These are phyloP conservation scores for Stenopsyche tienmushanensis DNA, from an alignment of 1,140 invertebrate species.

Conservation along the genomic window DNA sequence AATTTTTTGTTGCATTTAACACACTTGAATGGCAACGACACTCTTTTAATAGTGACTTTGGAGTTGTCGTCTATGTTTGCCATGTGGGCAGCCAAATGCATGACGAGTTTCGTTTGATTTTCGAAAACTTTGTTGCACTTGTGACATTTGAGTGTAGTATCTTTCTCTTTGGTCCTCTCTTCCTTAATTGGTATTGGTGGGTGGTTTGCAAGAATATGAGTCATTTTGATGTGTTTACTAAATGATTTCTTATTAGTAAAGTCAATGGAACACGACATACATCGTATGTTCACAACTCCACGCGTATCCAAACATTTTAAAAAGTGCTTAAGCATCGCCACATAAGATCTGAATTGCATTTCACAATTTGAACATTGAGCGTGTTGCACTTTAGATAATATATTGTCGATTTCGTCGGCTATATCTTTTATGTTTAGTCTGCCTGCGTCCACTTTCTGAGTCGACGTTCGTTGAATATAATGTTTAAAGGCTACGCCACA, in stretches of 20 bases:
- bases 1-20: slow-evolving; percentile 36
- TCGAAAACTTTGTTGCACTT: slow-evolving; percentile 47
- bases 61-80: slow-evolving; percentile 46
- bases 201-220: slow-evolving; percentile 6
- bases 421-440: not conserved
- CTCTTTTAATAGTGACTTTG: not conserved
- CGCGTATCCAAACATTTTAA: slow-evolving; percentile 20
- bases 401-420: not conserved
- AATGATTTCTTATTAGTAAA: slow-evolving; percentile 28
- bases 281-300: slow-evolving; percentile 21
- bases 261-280: slow-evolving; percentile 30
- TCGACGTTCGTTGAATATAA: not conserved
- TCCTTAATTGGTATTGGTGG: not conserved
- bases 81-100: slow-evolving; percentile 51
- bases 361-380: slow-evolving; percentile 37
- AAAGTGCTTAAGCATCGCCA: slow-evolving; percentile 33
- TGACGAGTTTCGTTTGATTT: slow-evolving; percentile 48
- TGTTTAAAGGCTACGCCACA: slow-evolving; percentile 23
- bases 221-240: slow-evolving; percentile 31
- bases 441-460: not conserved
- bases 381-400: not conserved
- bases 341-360: slow-evolving; percentile 22
- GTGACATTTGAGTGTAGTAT: slow-evolving; percentile 44
- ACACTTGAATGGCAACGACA: slow-evolving; percentile 13
- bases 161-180: slow-evolving; percentile 2